Base-by-base conservation (phyloP, 2,888 invertebrate genomes). In the Ophioninae sp. region DNA sequence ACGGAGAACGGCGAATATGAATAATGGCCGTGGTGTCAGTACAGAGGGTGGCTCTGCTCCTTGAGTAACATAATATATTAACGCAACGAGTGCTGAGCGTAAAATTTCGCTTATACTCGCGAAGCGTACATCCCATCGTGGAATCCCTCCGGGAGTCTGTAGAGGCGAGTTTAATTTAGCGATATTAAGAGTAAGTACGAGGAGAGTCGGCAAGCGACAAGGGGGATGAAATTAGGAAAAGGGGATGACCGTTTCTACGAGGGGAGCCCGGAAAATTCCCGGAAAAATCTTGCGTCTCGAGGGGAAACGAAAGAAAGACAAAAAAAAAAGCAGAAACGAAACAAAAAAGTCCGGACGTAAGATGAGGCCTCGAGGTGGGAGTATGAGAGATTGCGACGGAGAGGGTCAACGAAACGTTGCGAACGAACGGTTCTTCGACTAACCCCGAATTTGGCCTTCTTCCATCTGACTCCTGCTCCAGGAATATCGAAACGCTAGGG, bases 211-310 rank as follows among this genome's bases (percentile, higher is more conserved):
- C 21, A 59, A 41, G 39, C 70, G 70, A 78, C 78, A 78, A 70
- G 65, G 64, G 73, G 74, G 77, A 77, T 77, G 77, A 61, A 77
- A 77, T 77, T 77, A 77, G 61, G 61, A 77, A 57, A 21, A 39
- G 65, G 50, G 70, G 56, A 70, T 20, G 68, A 62, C 50, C 20
- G 67, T 59, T 10, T 23, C 64, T 21, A 23, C 30, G n/a, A 37
- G n/a, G 50, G 44, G 68, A 73, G 70, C 30, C 44, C 67, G 76
- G 75, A 68, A 84, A 84, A 85, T 79, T 81, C 81, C 59, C 61
- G 77, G 64, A 56, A 59, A 84, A 82, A 85, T 79, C 86, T 85
- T 82, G 37, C 87, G 86, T 88, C 86, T 86, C 57, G 85, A 85
- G 85, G 85, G 23, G 57, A 67, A 44, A 7, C 7, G 44, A 72